These are phyloP conservation scores for Euura lappo DNA, from an alignment of 1,140 invertebrate species.

Conservation along the genomic window DNA sequence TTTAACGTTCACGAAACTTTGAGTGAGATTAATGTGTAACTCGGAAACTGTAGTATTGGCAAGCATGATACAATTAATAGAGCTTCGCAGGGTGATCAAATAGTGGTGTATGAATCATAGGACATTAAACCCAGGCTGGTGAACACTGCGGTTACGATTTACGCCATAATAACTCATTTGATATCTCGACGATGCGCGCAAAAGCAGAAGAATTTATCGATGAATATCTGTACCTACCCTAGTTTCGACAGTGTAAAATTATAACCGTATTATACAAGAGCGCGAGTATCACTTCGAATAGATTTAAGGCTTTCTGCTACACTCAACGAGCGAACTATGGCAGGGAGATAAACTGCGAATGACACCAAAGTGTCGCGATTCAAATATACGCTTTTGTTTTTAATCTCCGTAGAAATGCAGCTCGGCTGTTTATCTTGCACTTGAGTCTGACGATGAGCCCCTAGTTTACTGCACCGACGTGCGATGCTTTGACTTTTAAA, in stretches of 20 bases:
- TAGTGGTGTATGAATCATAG: background rate
- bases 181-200: background rate
- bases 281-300: too few species aligned
- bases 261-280: background rate
- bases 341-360: too few species aligned
- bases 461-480: too few species aligned
- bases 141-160: background rate
- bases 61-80: background rate
- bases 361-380: too few species aligned
- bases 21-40: too few species aligned
- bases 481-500: too few species aligned
- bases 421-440: too few species aligned
- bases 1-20: too few species aligned
- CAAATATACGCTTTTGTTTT: too few species aligned
- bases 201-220: slow-evolving; percentile 5
- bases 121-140: background rate
- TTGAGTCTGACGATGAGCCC: background rate
- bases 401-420: too few species aligned
- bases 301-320: too few species aligned
- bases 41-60: background rate
- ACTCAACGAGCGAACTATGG: too few species aligned
- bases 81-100: background rate
- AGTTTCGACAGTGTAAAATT: background rate
- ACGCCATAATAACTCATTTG: slow-evolving; percentile 1
- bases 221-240: background rate